Base-by-base conservation (phyloP, 2,888 invertebrate species). In the Agrilus mali region DNA sequence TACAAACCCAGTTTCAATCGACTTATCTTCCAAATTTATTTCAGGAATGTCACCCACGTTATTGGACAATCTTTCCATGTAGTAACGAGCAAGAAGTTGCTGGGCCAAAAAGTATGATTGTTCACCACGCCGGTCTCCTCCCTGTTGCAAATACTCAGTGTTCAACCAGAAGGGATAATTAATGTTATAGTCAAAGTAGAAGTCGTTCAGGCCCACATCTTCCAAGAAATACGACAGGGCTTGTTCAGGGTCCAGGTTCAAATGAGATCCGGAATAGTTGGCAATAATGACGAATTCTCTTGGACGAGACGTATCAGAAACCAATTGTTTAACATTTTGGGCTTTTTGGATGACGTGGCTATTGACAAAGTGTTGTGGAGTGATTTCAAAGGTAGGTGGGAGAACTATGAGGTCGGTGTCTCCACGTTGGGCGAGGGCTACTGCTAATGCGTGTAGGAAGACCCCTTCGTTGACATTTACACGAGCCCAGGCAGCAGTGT, bases 381-480 rank as follows among this genome's bases (percentile, higher is more conserved):
- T 74, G 48, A 84, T 69, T 64, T 86, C 86, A 57, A 83, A 82
- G 42, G 78, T 69, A 40, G 83, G 77, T 13, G 86, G 85, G 8
- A 84, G 64, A 34, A 77, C 67, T 42, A 85, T 64, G 17, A 77
- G 78, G 54, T 75, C 71, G 44, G 75, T 76, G 49, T 83, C 82
- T 7, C 64, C 64, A 32, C 80, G 76, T 52, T 79, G 78, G 33
- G 78, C 61, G 12, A 82, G 68, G 12, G 79, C 80, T 17, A 74
- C 66, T 45, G 73, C 72, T 41, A 80, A 61, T 4, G 80, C 75
- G 53, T 82, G 80, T 36, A 79, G 69, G 60, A 77, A 86, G 57
- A 84, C 69, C 42, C 74, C 77, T 62, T 82, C 81, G 61, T 86
- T 86, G 45, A 82, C 66, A 49, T 74, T 66, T 42, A 78, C 67